Evolutionary conservation across 2,797 vertebrate genomes (phyloP), one percentile per base, ranked within the genome.

Genomic region (Pantherophis vulpinus): DNA sequence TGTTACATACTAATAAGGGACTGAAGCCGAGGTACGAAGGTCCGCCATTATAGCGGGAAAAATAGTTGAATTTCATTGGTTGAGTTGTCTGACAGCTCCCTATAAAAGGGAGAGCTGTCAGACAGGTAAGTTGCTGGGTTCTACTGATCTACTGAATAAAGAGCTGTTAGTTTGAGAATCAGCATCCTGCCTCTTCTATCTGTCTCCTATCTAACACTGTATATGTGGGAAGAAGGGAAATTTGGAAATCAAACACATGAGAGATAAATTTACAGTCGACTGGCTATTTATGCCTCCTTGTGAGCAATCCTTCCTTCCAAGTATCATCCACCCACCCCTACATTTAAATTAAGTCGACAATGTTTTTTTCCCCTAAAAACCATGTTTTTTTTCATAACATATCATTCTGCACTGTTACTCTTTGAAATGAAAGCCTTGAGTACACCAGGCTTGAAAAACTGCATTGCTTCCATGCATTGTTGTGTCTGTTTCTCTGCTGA

Each of bases 381-480:
- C 74, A 54, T 91, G 89, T 88, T 59, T 79, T 47, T 91, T 55
- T 63, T 59, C 59, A 13, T 47, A 87, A 6, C 4, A 5, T 93
- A 89, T 59, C 3, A 14, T 88, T 93, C 89, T 1, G 29, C 70
- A 63, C n/a, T 90, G 66, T 87, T 0, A 4, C 74, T 94, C 14
- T 14, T 13, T 79, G 20, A 93, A 94, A 47, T 51, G 14, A 16
- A 95, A 88, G 27, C 91, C 89, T 3, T 2, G n/a, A 61, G 56
- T 83, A 88, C 59, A 90, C 63, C 8, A 90, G 89, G 47, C 54
- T 92, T 96, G 91, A 96, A 86, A 94, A 94, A 94, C 91, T 4
- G 29, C 47, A 59, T 87, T 0, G 92, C 87, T 61, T 92, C 3
- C n/a, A 66, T n/a, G 91, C 79, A 9, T 5, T 94, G 90, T 93